These are phyloP conservation scores for Amphipoea oculea DNA, from an alignment of 2,888 invertebrate species.

Conservation along the genomic window DNA sequence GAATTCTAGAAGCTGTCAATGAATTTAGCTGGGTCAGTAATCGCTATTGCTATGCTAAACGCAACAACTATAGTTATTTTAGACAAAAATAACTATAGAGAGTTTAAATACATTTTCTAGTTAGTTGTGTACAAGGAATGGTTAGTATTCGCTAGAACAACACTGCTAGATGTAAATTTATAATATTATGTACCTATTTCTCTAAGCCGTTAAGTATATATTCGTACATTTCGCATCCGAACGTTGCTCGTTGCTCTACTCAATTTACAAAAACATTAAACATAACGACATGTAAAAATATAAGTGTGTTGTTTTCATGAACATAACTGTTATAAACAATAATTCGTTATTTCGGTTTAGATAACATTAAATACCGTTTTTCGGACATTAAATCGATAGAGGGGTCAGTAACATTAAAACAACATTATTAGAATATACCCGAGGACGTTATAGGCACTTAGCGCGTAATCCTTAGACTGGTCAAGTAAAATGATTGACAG, in stretches of 20 bases:
- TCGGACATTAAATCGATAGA: neutral
- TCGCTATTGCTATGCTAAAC: neutral
- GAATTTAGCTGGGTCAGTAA: neutral
- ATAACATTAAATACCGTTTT: too few relatives aligned
- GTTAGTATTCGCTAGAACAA: neutral
- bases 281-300: neutral
- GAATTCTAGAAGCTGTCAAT: neutral
- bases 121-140: slow-evolving; percentile 2
- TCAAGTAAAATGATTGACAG: slow-evolving; percentile 3
- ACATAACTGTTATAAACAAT: neutral
- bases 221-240: neutral
- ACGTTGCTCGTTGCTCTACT: neutral
- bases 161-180: neutral
- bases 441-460: too few relatives aligned
- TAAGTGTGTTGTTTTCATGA: neutral
- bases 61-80: neutral
- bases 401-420: slow-evolving; percentile 4
- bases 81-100: slow-evolving; percentile 7
- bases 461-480: neutral
- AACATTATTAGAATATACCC: neutral
- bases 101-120: neutral
- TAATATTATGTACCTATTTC: neutral
- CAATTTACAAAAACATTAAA: slow-evolving; percentile 2
- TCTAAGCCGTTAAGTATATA: too few relatives aligned
- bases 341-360: neutral